These are phyloP conservation scores for Falco berigora DNA, from an alignment of 2,797 vertebrate genomes.

Conservation along the genomic window DNA sequence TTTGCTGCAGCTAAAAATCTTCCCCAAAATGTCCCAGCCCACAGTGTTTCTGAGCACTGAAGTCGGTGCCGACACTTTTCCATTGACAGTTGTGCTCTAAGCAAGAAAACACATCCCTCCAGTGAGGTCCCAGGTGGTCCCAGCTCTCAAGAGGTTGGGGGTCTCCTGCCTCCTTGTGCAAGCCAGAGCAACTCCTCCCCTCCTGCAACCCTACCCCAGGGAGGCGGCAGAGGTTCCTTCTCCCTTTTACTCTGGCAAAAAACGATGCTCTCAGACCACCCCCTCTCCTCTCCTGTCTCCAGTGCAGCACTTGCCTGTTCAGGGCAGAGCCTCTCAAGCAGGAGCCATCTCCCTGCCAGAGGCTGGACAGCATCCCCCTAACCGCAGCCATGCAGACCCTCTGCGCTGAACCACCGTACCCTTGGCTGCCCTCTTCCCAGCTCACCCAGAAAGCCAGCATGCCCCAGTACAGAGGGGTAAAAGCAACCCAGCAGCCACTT, in stretches of 20 bases:
- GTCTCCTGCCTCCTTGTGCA: background rate
- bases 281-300: background rate
- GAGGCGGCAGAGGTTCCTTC: background rate
- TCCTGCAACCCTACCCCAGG: background rate
- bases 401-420: background rate
- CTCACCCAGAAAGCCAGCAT: background rate
- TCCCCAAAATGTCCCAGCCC: slow-evolving; percentile 59
- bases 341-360: background rate
- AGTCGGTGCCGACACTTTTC: slow-evolving; percentile 27
- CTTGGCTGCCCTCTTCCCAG: background rate
- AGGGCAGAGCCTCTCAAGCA: background rate
- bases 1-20: slow-evolving; percentile 68
- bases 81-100: slow-evolving; percentile 31
- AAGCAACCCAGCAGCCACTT: background rate
- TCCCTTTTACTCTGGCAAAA: background rate
- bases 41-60: slow-evolving; percentile 38
- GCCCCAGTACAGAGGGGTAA: background rate
- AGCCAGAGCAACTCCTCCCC: background rate
- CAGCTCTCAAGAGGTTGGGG: background rate
- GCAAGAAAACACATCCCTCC: slow-evolving; percentile 4
- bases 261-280: background rate
- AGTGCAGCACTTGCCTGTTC: background rate
- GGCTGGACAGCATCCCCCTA: background rate
- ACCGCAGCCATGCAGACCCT: background rate
- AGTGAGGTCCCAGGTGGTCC: background rate